Conservation (phyloP, 2,797 vertebrate genomes). For the Bradypus variegatus region DNA sequence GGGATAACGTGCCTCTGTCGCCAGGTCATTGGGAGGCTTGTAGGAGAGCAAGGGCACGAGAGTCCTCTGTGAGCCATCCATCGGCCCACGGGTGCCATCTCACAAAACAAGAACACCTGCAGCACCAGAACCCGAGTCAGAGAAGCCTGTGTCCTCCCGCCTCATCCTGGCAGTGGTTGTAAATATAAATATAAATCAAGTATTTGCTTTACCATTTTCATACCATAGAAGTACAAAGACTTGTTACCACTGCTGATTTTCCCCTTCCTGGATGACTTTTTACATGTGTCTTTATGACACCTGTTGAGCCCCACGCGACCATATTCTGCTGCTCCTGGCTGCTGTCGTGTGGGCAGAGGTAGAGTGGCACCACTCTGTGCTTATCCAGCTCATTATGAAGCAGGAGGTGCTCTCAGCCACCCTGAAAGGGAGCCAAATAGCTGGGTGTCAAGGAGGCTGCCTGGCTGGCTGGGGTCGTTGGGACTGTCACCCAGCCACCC, state of each 20-base stretch:
- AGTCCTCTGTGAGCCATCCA: not conserved
- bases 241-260: not conserved
- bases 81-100: not conserved
- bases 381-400: not conserved
- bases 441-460: not conserved
- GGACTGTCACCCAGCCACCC: not conserved
- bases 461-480: too few species aligned
- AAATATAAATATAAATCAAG: not conserved
- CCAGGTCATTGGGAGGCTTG: not conserved
- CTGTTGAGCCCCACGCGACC: rapidly evolving
- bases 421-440: not conserved
- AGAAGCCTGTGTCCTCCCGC: not conserved
- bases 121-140: not conserved
- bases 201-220: not conserved
- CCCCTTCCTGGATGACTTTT: not conserved
- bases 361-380: not conserved
- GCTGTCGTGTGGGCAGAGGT: not conserved
- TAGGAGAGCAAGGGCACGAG: not conserved
- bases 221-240: not conserved
- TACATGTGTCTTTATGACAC: not conserved
- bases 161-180: too few species aligned
- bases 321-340: not conserved
- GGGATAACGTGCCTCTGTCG: too few species aligned
- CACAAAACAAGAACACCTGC: not conserved
- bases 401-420: not conserved